Conservation (phyloP, 2,797 vertebrate species). For the Bovichtus variegatus region DNA sequence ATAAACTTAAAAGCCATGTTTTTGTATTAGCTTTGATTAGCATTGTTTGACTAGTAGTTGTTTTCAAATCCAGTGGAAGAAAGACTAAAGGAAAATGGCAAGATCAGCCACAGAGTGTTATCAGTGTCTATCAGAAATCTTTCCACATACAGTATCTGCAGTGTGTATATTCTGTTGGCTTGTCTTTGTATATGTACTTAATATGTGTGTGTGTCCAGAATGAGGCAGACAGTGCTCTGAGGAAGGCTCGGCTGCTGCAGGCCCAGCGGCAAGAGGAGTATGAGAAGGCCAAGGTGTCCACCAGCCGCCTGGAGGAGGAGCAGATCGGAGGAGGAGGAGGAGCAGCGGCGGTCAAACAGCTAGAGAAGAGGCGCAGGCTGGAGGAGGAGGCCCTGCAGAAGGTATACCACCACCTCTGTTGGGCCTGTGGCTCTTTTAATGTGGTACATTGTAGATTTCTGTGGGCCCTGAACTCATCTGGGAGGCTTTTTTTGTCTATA, state of each 20-base stretch:
- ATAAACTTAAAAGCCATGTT: neutral
- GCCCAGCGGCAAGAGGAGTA: constrained; percentile 95
- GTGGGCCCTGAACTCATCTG: neutral
- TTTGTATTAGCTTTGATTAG: neutral
- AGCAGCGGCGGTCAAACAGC: constrained; percentile 87
- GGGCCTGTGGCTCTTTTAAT: neutral
- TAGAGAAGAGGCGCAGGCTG: constrained; percentile 92
- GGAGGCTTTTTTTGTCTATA: neutral
- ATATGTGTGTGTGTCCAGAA: constrained; percentile 80
- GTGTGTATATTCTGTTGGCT: neutral
- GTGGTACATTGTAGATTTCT: neutral
- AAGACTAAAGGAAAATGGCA: neutral
- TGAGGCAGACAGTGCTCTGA: constrained; percentile 91
- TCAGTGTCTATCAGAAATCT: too few species aligned
- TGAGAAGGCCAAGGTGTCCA: constrained; percentile 93
- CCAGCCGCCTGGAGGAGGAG: constrained; percentile 93
- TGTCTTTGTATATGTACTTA: neutral
- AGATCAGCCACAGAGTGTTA: too few species aligned
- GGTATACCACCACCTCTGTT: constrained; percentile 76
- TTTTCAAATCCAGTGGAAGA: neutral
- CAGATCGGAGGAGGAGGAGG: constrained; percentile 82
- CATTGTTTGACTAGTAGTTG: neutral
- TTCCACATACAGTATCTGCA: too few species aligned
- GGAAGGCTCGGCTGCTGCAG: constrained; percentile 92
- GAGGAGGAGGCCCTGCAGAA: constrained; percentile 97